Evolutionary conservation across 1,140 invertebrate species (phyloP), one percentile per base, ranked within the genome.

Genomic region (Euwallacea fornicatus): DNA sequence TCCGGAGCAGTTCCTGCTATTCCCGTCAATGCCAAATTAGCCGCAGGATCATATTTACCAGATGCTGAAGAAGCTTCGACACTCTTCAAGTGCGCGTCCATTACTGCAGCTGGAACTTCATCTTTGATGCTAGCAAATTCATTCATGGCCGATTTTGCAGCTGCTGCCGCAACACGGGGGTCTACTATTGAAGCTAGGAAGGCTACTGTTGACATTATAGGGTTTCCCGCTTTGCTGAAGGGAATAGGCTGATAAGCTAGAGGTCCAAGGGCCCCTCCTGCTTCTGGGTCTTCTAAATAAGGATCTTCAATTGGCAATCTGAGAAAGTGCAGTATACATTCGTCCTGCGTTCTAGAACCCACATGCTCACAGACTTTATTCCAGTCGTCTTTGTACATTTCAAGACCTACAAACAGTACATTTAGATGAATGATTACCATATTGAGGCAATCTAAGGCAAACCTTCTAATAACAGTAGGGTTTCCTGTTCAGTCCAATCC

Each of bases 341-440:
- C 98, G 81, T 99, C 98, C 81, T 99, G 98, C 0, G 97, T 99
- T 43, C 98, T 88, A 42, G 94, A 94, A 11, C 97, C 97, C 0
- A 99, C 96, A 82, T 99, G 97, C 79, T 98, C 97, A 76, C 94
- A 96, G 0, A 96, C 93, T 83, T 98, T 96, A 85, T 99, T 99
- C 98, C 98, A 99, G 83, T 99, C 98, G 83, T 99, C 98, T 81
- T 97, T 97, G 83, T 97, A 98, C 86, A 99, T 86, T 84, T 99
- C 98, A 63, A 99, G 83, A 6, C 91, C 69, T 71, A 41, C 7
- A 69, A 41, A 69, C 15, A 15, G 41, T 43, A 42, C n/a, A 0
- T 2, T 10, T 13, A 50, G 46, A 13, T 4, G 46, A 13, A 53
- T 7, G 0, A 8, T 9, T 53, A 53, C 8, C 55, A 7, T 8